Evolutionary conservation across 35 echinoderm and acorn worm genomes (phyloP).

Genomic region (Ophiothrix spiculata): DNA sequence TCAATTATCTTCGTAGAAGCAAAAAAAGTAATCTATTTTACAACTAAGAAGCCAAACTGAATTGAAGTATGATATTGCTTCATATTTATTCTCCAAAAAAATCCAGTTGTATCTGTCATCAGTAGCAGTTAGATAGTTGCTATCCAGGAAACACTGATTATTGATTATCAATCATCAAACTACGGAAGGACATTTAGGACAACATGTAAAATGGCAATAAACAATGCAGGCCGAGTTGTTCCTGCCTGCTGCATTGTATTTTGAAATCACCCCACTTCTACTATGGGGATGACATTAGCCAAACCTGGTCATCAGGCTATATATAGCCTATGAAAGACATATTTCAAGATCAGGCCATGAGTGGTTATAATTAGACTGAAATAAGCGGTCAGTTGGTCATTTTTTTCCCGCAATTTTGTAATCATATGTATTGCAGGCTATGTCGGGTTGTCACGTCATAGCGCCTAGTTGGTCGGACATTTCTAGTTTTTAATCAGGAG

Average conservation of each 20-base stretch:
- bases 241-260: too few relatives aligned
- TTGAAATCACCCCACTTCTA: not conserved
- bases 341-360: not conserved
- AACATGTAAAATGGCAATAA: not conserved
- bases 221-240: too few relatives aligned
- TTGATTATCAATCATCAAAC: not conserved
- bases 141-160: not conserved
- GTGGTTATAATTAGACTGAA: constrained; percentile 2
- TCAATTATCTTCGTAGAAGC: too few relatives aligned
- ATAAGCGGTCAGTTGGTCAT: too few relatives aligned
- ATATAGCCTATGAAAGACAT: not conserved
- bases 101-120: not conserved
- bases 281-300: not conserved
- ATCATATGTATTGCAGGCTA: too few relatives aligned
- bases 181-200: not conserved
- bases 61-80: too few relatives aligned
- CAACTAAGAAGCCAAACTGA: too few relatives aligned
- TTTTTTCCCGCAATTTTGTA: too few relatives aligned
- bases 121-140: not conserved
- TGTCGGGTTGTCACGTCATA: too few relatives aligned
- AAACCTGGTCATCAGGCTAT: not conserved
- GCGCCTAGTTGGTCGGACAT: too few relatives aligned
- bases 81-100: not conserved
- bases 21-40: too few relatives aligned
- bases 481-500: too few relatives aligned